Evolutionary conservation across 1,140 invertebrate genomes (phyloP), one percentile per base, ranked within the genome.

Genomic region (Luehdorfia chinensis): DNA sequence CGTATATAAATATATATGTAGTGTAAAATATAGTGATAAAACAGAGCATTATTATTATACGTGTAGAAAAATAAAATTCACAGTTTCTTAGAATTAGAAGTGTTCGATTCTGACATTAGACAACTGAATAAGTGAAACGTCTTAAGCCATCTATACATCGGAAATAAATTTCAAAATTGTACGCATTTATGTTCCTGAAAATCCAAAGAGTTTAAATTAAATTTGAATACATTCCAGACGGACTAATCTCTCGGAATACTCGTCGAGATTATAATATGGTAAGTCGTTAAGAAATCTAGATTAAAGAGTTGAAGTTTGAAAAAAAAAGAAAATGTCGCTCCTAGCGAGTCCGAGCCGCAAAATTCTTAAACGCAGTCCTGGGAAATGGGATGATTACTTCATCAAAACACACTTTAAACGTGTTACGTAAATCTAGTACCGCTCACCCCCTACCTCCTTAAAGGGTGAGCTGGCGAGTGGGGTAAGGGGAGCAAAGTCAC

Each of bases 341-440:
- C 39, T 9, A 15, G 51, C 59, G 34, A 67, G 71, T 73, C 67
- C 67, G 58, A 58, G 60, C 80, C 78, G 74, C 78, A 75, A 75
- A 84, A 85, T 85, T 85, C 80, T 85, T 85, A 83, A 85, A 72
- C 78, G 80, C 61, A 80, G 77, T 75, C 69, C 73, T 55, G 67
- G 78, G 80, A 80, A 84, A 83, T 79, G 73, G 75, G 75, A 84
- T 81, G 80, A 85, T 85, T 85, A 83, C 80, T 85, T 85, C 80
- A 85, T 85, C 80, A 85, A 83, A 85, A 85, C 81, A 85, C 78
- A 85, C 81, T 85, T 85, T 85, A 85, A 85, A 80, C 76, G 81
- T 79, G 81, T 85, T 85, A 85, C 81, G 78, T 85, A 85, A 85
- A 85, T 85, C 81, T 83, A 84, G 79, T 84, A 78, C 78, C 61